Evolutionary conservation across 2,888 invertebrate genomes (phyloP), one percentile per base, ranked within the genome.

Genomic region (Trachelus iudaicus): DNA sequence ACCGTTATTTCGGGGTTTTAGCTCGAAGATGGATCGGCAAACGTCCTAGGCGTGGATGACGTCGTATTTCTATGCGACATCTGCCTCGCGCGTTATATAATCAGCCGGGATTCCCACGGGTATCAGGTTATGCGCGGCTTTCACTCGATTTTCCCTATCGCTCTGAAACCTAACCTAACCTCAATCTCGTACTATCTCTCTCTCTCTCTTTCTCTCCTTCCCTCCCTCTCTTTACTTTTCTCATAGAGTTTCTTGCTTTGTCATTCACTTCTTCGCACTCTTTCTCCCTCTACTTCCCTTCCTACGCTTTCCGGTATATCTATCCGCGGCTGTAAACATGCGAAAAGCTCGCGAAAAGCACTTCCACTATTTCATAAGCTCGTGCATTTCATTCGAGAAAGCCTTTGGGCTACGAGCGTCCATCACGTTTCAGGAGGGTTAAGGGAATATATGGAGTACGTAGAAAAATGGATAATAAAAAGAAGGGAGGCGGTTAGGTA

Each of bases 31-130:
- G 74, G 69, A 69, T 37, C 69, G 74, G 71, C 77, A 77, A 77
- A 77, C 77, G 69, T 77, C 69, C 69, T 75, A 37, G 74, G 71
- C 77, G 69, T 40, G 35, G 74, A 77, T 71, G 77, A 77, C 73
- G 77, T 75, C 75, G 75, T 77, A 77, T 75, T 77, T 75, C 77
- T 35, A 69, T 69, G 69, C 69, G 69, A 69, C 77, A 77, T 77
- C 77, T 77, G 77, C 71, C 75, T 68, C 75, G 75, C 74, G 74
- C 74, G 75, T 77, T 73, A 37, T 74, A 75, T 77, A 77, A 77
- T 77, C 75, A 77, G 77, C 74, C 71, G 40, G 75, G 75, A 77
- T 75, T 77, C 77, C 77, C 77, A 77, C 77, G 77, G 74, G 75
- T 77, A 77, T 77, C 77, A 77, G 68, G 33, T 71, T 71, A 31